Percentiles rank a stretch among this genome's conserved stretches.
These are phyloP conservation scores for Mionectes olivaceus DNA, from an alignment of 2,797 vertebrate genomes.

Conservation along the genomic window DNA sequence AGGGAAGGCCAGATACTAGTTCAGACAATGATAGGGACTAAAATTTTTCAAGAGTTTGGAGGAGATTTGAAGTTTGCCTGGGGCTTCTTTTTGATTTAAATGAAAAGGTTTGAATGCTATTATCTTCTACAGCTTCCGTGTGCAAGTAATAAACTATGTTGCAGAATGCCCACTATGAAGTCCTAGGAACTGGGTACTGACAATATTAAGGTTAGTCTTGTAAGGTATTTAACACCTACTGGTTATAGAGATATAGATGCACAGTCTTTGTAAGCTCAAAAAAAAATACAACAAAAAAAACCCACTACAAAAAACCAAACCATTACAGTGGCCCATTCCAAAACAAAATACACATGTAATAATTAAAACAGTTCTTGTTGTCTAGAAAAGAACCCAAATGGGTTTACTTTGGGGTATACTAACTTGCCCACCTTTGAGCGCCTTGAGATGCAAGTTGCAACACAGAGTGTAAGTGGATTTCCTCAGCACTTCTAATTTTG, in stretches of 20 bases:
- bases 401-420: background rate
- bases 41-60: conserved; percentile 34
- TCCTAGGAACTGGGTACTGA: background rate
- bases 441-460: background rate
- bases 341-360: background rate
- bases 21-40: background rate
- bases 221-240: background rate
- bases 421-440: background rate
- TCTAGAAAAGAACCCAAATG: background rate
- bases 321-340: background rate
- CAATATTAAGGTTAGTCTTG: background rate
- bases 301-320: background rate
- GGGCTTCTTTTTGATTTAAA: conserved; percentile 21
- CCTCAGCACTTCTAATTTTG: conserved; percentile 36
- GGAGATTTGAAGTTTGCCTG: background rate
- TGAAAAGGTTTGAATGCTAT: background rate
- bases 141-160: conserved; percentile 7
- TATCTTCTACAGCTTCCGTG: conserved; percentile 31
- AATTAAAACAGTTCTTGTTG: background rate
- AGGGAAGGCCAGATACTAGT: conserved; percentile 8
- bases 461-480: background rate
- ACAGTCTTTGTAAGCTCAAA: background rate
- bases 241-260: background rate
- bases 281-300: background rate
- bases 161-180: background rate